Conservation (phyloP, 2,797 vertebrate species). For the Lithobates pipiens region DNA sequence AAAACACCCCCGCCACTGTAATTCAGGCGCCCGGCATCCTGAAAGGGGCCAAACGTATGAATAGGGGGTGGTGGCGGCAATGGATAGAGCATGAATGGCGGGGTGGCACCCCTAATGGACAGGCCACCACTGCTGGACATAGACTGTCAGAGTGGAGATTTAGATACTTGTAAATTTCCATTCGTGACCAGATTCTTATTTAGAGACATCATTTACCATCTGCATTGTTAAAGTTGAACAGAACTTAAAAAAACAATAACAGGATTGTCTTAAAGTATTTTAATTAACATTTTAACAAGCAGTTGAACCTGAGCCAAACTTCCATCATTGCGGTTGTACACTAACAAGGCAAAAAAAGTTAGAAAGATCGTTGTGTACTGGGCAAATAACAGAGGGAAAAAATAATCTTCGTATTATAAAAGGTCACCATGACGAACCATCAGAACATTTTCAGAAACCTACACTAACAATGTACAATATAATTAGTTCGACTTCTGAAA, state of each 20-base stretch:
- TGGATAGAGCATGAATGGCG: too few species aligned
- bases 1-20: too few species aligned
- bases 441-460: neutral
- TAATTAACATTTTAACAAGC: slow-evolving; percentile 44
- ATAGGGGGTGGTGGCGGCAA: too few species aligned
- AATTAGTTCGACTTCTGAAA: slow-evolving; percentile 7
- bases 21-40: too few species aligned
- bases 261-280: slow-evolving; percentile 36
- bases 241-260: slow-evolving; percentile 19
- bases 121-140: too few species aligned
- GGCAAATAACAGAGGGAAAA: slow-evolving; percentile 28
- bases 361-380: slow-evolving; percentile 31
- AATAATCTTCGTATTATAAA: slow-evolving; percentile 35
- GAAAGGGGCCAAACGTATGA: too few species aligned
- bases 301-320: slow-evolving; percentile 12
- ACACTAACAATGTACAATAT: slow-evolving; percentile 16
- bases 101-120: too few species aligned
- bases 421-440: slow-evolving; percentile 31
- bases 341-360: slow-evolving; percentile 40
- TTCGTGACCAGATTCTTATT: neutral
- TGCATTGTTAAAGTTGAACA: slow-evolving; percentile 24
- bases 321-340: slow-evolving; percentile 29
- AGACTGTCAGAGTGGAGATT: too few species aligned
- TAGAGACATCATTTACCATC: neutral
- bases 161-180: neutral